These are phyloP conservation scores for Artibeus lituratus DNA, from an alignment of 2,797 vertebrate genomes.

Conservation along the genomic window DNA sequence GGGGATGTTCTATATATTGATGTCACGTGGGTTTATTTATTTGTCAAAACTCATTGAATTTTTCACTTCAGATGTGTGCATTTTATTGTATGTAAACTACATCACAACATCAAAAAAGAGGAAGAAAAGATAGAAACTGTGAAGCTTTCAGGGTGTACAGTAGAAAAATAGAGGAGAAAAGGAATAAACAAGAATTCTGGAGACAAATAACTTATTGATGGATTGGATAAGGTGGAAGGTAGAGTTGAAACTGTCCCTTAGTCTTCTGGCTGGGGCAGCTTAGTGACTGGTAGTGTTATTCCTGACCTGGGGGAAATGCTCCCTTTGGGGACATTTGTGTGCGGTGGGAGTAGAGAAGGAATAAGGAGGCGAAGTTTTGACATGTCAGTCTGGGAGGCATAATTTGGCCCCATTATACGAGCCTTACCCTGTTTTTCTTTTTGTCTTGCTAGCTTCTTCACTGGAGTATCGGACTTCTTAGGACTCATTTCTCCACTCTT, in stretches of 20 bases:
- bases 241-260: background rate
- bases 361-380: background rate
- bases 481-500: background rate
- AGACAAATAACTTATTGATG: background rate
- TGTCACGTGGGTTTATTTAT: background rate
- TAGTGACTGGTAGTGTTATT: background rate
- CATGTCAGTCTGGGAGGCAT: background rate
- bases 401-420: background rate
- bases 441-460: background rate
- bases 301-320: background rate
- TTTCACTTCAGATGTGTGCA: background rate
- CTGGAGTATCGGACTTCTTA: background rate
- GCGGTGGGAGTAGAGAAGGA: background rate
- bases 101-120: background rate
- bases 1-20: background rate
- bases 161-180: background rate
- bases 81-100: background rate
- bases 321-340: background rate
- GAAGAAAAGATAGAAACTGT: background rate
- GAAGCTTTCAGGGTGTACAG: background rate
- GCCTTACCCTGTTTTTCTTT: background rate
- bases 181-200: background rate
- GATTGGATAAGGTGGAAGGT: background rate
- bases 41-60: background rate
- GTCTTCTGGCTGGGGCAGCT: background rate